phyloP scores from a whole-genome alignment of 2,888 invertebrate species.

The Strigamia maritima region DNA sequence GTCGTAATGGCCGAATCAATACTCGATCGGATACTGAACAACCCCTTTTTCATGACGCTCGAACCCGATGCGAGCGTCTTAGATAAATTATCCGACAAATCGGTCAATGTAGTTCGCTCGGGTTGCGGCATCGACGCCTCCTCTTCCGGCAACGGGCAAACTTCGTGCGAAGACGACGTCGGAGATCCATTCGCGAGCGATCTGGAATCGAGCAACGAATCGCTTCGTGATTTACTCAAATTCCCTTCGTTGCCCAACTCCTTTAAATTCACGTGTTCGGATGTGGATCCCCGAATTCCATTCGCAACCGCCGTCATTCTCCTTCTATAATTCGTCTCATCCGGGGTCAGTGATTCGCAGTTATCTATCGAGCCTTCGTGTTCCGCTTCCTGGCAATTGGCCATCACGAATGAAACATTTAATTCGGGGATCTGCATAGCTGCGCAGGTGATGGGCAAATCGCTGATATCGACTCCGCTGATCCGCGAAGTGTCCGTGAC shows the following conservation, averaged over 20 bases:
- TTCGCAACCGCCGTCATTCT: background rate
- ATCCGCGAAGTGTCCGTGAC: conserved; percentile 73
- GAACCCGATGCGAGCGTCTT: conserved; percentile 41
- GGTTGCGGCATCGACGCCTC: background rate
- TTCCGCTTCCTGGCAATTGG: background rate
- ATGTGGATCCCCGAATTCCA: conserved; percentile 34
- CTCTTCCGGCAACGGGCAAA: background rate
- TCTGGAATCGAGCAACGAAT: conserved; percentile 43
- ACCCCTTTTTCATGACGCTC: conserved; percentile 69
- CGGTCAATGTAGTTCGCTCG: background rate
- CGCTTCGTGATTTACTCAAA: conserved; percentile 45
- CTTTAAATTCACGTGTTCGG: conserved; percentile 2
- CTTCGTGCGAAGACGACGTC: conserved; percentile 31
- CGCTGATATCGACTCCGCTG: conserved; percentile 55
- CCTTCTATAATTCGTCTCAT: conserved; percentile 22
- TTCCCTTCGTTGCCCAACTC: conserved; percentile 35
- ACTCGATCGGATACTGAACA: conserved; percentile 76
- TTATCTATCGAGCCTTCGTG: background rate
- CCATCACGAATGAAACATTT: conserved; percentile 80
- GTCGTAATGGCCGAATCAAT: conserved; percentile 65
- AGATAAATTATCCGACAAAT: conserved; percentile 15
- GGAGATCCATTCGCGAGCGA: conserved; percentile 38
- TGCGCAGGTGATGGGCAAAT: conserved; percentile 45
- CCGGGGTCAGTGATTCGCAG: conserved; percentile 20
- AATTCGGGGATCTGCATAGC: conserved; percentile 77